A percentile compares a stretch with the other conserved stretches of the same genome.
Evolutionary conservation across 2,888 invertebrate species (phyloP).

Genomic region (Dicroscelio sp.): DNA sequence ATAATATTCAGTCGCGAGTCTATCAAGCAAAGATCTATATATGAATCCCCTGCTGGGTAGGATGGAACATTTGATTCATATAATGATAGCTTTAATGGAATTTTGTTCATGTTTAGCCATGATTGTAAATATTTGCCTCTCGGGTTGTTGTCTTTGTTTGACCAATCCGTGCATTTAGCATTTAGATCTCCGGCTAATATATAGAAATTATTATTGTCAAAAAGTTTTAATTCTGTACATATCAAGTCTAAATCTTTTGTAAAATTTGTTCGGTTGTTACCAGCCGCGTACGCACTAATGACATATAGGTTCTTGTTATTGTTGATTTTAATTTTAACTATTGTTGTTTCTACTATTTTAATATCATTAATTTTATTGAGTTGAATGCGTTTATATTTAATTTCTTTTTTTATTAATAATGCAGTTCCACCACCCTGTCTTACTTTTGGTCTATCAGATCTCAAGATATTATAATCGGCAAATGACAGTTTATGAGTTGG

Average conservation of each 20-base stretch:
- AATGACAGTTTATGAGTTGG: not conserved
- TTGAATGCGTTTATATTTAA: not conserved
- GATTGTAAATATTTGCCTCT: not conserved
- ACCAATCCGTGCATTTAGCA: not conserved
- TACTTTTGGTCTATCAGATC: not conserved
- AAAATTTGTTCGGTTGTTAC: not conserved
- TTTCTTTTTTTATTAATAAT: conserved; percentile 7
- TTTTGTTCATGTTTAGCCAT: not conserved
- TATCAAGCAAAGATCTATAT: not conserved
- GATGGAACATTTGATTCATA: not conserved
- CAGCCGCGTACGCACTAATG: not conserved
- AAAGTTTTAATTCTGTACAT: not conserved
- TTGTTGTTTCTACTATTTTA: not conserved
- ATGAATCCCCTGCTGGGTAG: not conserved
- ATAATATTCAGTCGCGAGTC: not conserved
- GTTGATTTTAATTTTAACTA: not conserved
- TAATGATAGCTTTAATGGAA: not conserved
- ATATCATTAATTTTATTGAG: not conserved
- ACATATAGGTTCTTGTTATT: not conserved
- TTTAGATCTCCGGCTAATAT: not conserved
- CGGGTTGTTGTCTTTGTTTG: not conserved
- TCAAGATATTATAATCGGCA: not conserved
- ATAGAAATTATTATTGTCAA: not conserved
- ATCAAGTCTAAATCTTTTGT: not conserved
- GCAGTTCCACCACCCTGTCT: not conserved